Evolutionary conservation across 2,888 invertebrate species (phyloP), one percentile per base, ranked within the genome.

Genomic region (Alloplasta piceator): DNA sequence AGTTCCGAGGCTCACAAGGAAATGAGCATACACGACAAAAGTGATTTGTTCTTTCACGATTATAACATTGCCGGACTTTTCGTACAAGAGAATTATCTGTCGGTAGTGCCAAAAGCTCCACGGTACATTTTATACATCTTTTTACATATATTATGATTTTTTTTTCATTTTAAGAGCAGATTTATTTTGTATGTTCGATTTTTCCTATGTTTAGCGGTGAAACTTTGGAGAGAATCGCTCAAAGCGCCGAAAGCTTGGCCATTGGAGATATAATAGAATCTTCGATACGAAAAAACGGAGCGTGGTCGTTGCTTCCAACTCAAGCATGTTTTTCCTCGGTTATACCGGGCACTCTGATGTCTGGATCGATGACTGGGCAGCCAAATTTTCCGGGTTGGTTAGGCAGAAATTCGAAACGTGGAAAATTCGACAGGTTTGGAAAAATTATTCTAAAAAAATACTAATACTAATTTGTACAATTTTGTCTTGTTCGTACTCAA

Each of bases 61-160:
- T 99, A 99, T 93, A 98, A 96, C 88, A 94, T 99, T 83, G 96
- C 96, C n/a, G 98, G 99, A 0, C 93, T 99, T 10, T 99, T 99
- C 93, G 98, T 99, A 0, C 98, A 99, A 88, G 99, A 99, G 92
- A 99, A 99, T 93, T 99, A 99, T 92, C 93, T 97, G 14, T 94
- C 94, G 84, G 97, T 97, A 0, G 92, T 93, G n/a, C 98, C 98
- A 0, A 94, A 95, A 78, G 95, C 95, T 78, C 95, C 96, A 38
- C 95, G 94, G 96, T 96, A 93, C 92, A 92, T n/a, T n/a, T n/a
- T n/a, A n/a, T n/a, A n/a, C n/a, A n/a, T n/a, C n/a, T n/a, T n/a
- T n/a, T n/a, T n/a, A n/a, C n/a, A n/a, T n/a, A n/a, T n/a, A n/a
- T n/a, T n/a, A n/a, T n/a, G n/a, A n/a, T n/a, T n/a, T n/a, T n/a